phyloP scores from a whole-genome alignment of 2,797 vertebrate genomes.

The Harpagifer antarcticus region DNA sequence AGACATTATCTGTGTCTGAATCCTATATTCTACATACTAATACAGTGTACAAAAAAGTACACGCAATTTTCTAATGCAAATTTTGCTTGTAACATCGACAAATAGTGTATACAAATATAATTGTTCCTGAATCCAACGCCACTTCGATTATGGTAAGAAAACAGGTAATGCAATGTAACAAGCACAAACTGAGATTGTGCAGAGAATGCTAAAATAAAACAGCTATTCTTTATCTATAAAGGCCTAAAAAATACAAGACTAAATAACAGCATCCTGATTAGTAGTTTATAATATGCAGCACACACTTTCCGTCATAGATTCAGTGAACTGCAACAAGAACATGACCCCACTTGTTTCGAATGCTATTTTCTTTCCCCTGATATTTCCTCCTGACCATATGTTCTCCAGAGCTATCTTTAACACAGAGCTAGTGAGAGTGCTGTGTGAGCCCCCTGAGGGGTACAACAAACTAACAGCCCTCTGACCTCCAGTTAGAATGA shows the following conservation, averaged over 20 bases:
- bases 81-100: background rate
- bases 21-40: no score
- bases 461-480: slow-evolving; percentile 64
- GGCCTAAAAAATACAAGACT: background rate
- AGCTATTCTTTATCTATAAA: background rate
- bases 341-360: slow-evolving; percentile 17
- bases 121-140: background rate
- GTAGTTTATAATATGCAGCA: slow-evolving; percentile 19
- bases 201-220: background rate
- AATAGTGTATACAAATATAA: background rate
- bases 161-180: background rate
- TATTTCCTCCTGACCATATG: slow-evolving; percentile 39
- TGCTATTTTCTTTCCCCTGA: slow-evolving; percentile 29
- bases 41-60: no score
- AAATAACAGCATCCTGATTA: slow-evolving; percentile 1
- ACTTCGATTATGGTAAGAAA: background rate
- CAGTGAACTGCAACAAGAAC: slow-evolving; percentile 42
- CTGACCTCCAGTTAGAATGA: slow-evolving; percentile 68
- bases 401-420: slow-evolving; percentile 42
- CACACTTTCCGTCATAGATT: slow-evolving; percentile 17
- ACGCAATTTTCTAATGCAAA: no score
- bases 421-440: slow-evolving; percentile 34
- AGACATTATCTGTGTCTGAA: background rate
- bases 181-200: background rate
- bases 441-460: slow-evolving; percentile 29